Percentiles rank a stretch among this genome's conserved stretches.
Evolutionary conservation across 2,888 invertebrate genomes (phyloP).

Genomic region (Euplexia lucipara): DNA sequence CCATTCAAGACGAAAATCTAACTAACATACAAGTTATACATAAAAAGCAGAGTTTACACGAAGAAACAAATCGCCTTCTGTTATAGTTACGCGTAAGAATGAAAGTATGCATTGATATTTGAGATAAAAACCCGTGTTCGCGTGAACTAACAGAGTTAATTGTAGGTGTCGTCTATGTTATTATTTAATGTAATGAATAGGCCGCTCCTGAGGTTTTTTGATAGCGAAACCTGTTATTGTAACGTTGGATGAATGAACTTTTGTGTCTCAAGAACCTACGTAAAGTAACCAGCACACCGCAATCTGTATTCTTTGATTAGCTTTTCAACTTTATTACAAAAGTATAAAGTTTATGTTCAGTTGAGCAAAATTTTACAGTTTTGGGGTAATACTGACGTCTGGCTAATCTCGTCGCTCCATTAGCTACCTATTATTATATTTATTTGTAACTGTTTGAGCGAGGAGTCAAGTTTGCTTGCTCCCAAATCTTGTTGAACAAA

Average conservation of each 20-base stretch:
- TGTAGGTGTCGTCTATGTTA: constrained; percentile 33
- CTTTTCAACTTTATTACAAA: no score
- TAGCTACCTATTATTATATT: no score
- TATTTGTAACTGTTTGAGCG: no score
- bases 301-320: no score
- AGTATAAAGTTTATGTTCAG: no score
- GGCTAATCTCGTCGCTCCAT: no score
- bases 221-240: constrained; percentile 52
- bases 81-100: constrained; percentile 48
- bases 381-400: no score
- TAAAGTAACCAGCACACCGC: no score
- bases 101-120: constrained; percentile 60
- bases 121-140: constrained; percentile 41
- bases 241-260: constrained; percentile 47
- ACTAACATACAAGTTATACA: constrained; percentile 7
- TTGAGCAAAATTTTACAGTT: no score
- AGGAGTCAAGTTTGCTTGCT: no score
- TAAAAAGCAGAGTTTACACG: constrained; percentile 35
- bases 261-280: constrained; percentile 7
- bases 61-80: constrained; percentile 25
- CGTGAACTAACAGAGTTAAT: constrained; percentile 52
- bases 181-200: constrained; percentile 48
- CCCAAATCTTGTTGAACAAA: no score
- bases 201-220: constrained; percentile 46
- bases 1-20: constrained; percentile 2